phyloP scores from a whole-genome alignment of 2,113 vertebrate species.

The Caranx ignobilis region DNA sequence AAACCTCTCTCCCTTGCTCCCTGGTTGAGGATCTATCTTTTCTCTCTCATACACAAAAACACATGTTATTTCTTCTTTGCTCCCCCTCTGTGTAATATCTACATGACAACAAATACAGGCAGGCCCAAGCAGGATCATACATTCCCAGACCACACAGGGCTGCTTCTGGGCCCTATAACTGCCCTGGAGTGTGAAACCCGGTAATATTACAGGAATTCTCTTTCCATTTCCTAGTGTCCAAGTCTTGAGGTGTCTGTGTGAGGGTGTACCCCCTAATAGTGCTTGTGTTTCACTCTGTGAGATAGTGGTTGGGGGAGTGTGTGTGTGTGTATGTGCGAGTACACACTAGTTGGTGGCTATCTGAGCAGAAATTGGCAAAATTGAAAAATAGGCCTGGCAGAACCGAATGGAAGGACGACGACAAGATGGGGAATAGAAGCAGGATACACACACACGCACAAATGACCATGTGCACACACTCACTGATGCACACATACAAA shows the following conservation, averaged over 20 bases:
- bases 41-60: conserved; percentile 15
- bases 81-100: conserved; percentile 42
- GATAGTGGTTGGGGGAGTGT: conserved; percentile 41
- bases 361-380: conserved; percentile 71
- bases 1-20: neutral
- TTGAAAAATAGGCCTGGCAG: conserved; percentile 72
- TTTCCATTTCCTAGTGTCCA: conserved; percentile 53
- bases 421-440: conserved; percentile 35
- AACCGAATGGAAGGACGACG: conserved; percentile 38
- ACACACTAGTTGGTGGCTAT: conserved; percentile 31
- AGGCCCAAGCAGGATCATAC: conserved; percentile 19
- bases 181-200: conserved; percentile 35
- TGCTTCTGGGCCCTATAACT: conserved; percentile 28
- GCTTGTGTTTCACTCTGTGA: conserved; percentile 55
- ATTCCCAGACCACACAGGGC: conserved; percentile 17
- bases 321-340: conserved; percentile 19
- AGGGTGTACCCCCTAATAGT: conserved; percentile 49
- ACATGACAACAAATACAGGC: conserved; percentile 14
- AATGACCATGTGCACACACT: neutral
- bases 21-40: conserved; percentile 2
- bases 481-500: neutral
- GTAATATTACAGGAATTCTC: conserved; percentile 61
- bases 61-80: conserved; percentile 6
- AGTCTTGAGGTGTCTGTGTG: conserved; percentile 24
- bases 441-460: conserved; percentile 15